phyloP scores from a whole-genome alignment of 1,140 invertebrate species.

The Amphibalanus amphitrite region DNA sequence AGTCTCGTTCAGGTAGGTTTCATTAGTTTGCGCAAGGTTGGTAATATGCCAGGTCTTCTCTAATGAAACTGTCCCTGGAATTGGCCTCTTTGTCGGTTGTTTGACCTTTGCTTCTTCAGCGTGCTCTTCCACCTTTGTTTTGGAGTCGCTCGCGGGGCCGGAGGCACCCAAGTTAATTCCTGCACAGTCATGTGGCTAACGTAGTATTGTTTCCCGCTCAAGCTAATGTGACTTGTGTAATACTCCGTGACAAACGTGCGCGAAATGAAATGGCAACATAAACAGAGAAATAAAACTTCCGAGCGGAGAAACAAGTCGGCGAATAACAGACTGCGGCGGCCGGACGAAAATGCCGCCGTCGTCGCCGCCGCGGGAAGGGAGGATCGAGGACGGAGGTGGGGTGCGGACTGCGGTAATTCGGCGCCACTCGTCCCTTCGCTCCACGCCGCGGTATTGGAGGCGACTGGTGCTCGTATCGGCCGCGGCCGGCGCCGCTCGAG shows the following conservation, averaged over 20 bases:
- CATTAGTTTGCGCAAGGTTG: too few species aligned
- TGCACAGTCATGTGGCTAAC: neutral
- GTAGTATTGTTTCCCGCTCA: neutral
- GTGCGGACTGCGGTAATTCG: neutral
- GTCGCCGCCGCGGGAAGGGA: too few species aligned
- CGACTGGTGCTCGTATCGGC: too few species aligned
- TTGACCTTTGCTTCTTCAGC: neutral
- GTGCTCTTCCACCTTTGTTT: neutral
- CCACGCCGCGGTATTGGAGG: too few species aligned
- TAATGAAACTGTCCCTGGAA: neutral
- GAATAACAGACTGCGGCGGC: neutral
- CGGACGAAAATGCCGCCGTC: neutral
- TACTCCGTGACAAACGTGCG: neutral
- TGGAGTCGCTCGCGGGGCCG: neutral
- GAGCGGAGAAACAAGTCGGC: neutral
- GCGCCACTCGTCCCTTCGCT: too few species aligned
- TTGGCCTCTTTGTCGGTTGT: neutral
- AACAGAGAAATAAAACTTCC: neutral
- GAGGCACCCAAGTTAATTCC: neutral
- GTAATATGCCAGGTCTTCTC: too few species aligned
- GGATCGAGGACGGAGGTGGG: too few species aligned
- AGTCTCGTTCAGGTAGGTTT: too few species aligned
- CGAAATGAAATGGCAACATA: neutral
- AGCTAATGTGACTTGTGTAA: slow-evolving; percentile 1
- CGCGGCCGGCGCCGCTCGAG: too few species aligned